Conservation (phyloP, 2,888 invertebrate species). For the Torymus tubicola region DNA sequence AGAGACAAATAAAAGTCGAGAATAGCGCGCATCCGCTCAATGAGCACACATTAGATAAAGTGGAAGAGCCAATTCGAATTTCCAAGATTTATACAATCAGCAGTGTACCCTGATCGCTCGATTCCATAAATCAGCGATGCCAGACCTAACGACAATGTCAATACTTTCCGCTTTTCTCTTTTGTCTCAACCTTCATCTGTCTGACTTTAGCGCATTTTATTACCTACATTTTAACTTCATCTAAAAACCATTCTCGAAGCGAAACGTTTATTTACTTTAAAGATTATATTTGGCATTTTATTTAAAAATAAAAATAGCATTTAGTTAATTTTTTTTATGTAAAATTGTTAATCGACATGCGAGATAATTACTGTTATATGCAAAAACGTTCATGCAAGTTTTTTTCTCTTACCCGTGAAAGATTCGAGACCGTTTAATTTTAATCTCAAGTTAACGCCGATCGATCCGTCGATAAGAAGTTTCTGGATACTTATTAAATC, state of each 20-base stretch:
- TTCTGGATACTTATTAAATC: slow-evolving; percentile 43
- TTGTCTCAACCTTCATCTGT: not conserved
- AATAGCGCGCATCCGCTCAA: not conserved
- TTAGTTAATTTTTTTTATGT: too few species aligned
- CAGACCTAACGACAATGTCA: not conserved
- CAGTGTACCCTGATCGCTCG: slow-evolving; percentile 34
- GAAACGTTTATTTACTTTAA: too few species aligned
- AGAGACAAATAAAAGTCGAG: slow-evolving; percentile 24
- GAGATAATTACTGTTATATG: not conserved
- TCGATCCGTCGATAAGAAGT: slow-evolving; percentile 22
- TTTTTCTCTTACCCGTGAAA: not conserved
- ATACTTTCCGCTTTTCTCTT: not conserved
- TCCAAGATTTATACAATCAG: slow-evolving; percentile 50
- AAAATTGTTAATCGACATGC: too few species aligned
- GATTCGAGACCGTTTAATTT: slow-evolving; percentile 10
- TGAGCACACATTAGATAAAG: slow-evolving; percentile 42
- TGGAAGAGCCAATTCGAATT: slow-evolving; percentile 58
- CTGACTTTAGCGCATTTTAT: too few species aligned
- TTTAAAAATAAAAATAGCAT: too few species aligned
- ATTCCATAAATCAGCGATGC: slow-evolving; percentile 28
- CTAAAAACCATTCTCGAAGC: too few species aligned
- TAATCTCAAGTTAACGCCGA: slow-evolving; percentile 31
- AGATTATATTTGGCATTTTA: too few species aligned
- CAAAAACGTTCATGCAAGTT: not conserved
- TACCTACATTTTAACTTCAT: too few species aligned